Evolutionary conservation across 2,797 vertebrate species (phyloP), one percentile per base, ranked within the genome.

Genomic region (Esox lucius): DNA sequence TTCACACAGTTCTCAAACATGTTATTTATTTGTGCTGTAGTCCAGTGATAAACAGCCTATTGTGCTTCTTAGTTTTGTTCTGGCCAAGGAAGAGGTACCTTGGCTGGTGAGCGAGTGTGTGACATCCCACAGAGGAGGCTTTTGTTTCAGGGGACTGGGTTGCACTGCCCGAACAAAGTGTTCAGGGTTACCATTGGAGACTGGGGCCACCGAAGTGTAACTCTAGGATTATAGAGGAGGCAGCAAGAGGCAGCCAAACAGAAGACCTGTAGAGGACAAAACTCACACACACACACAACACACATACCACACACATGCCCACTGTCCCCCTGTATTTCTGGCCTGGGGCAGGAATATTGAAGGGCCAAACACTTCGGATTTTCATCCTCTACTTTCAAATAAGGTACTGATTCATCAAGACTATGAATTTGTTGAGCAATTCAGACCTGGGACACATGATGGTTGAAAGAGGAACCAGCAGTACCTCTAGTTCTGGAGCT

Each of bases 71-170:
- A 17, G 26, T 77, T 42, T 62, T 75, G 13, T 15, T 53, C 74
- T 75, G 65, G 77, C 35, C 26, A 42, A 72, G 35, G 67, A 42
- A 71, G 69, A 64, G 28, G 59, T 46, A 31, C 65, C 59, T 53
- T 73, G 28, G 6, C 49, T 56, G 70, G 31, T 19, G 33, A 35
- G 53, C 22, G 33, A 71, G 53, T 72, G 75, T 46, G 3, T 53
- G 71, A 75, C 66, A 70, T 82, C 85, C 86, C 81, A 88, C 86
- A 88, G 87, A 84, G 87, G 46, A 4, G 42, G 61, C 82, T 84
- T 90, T 90, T 89, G 90, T 89, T 74, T 91, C 73, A 70, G 31
- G 79, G 81, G 81, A 86, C 87, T 80, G 80, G 61, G 84, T 87
- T 87, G 74, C 82, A 53, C 74, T 39, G 42, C 76, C 75, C 0